Evolutionary conservation across 2,888 invertebrate genomes (phyloP).

Genomic region (Agriopis aurantiaria): DNA sequence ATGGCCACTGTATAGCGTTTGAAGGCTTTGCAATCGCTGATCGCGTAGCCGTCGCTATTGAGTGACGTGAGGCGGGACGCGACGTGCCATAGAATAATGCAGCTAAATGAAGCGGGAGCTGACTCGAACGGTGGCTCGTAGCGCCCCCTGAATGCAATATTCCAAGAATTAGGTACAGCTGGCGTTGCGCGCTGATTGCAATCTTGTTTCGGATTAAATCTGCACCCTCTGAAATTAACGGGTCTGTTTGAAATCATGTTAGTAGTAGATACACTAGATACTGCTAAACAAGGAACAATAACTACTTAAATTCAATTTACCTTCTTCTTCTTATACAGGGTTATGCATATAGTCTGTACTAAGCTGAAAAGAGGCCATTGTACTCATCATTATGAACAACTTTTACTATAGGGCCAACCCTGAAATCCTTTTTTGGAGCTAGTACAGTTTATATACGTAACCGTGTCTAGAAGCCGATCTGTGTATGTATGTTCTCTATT

Average conservation of each 20-base stretch:
- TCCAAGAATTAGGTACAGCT: conserved; percentile 38
- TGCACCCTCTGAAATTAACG: conserved; percentile 11
- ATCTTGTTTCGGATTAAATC: conserved; percentile 42
- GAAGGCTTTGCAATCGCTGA: conserved; percentile 9
- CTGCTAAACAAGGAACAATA: no score
- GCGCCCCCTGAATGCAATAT: conserved; percentile 49
- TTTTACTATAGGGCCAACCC: no score
- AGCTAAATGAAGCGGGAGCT: conserved; percentile 70
- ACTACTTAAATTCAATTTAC: no score
- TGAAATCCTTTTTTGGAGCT: no score
- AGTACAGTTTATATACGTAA: no score
- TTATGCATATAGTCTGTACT: no score
- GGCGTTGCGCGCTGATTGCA: conserved; percentile 48
- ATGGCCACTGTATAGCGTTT: neutral
- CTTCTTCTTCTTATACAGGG: no score
- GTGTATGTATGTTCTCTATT: no score
- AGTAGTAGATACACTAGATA: no score
- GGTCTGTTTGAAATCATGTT: neutral
- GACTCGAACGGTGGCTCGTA: conserved; percentile 65
- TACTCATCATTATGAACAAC: no score
- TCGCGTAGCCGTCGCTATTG: conserved; percentile 37
- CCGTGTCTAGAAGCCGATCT: no score
- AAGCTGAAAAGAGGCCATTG: no score
- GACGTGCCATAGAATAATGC: conserved; percentile 74
- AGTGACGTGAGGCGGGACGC: conserved; percentile 48